These are phyloP conservation scores for Zenarchopterus dispar DNA, from an alignment of 2,797 vertebrate species.

Conservation along the genomic window DNA sequence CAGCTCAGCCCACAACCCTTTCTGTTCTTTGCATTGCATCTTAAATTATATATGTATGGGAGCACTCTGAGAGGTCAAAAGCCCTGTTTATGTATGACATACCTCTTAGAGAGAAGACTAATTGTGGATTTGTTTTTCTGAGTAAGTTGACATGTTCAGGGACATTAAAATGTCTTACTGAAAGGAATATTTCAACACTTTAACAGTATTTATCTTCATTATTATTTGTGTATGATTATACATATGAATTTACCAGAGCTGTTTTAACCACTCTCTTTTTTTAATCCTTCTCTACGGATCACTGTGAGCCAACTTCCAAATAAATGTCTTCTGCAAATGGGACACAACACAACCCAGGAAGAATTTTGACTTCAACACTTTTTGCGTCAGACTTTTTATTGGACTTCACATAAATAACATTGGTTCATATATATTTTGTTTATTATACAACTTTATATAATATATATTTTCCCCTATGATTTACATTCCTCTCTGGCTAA, in stretches of 20 bases:
- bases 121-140: neutral
- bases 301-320: neutral
- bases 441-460: slow-evolving; percentile 87
- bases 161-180: neutral
- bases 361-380: slow-evolving; percentile 53
- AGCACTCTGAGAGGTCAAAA: neutral
- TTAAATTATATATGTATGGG: slow-evolving; percentile 26
- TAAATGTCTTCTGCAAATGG: neutral
- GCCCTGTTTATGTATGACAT: neutral
- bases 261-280: too few relatives aligned
- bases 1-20: neutral
- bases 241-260: too few relatives aligned
- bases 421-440: slow-evolving; percentile 85
- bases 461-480: slow-evolving; percentile 86
- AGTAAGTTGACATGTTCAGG: neutral
- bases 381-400: slow-evolving; percentile 85
- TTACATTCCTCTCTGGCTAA: slow-evolving; percentile 82
- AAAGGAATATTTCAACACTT: neutral
- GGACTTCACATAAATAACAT: slow-evolving; percentile 90
- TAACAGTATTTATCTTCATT: too few relatives aligned
- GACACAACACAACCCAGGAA: slow-evolving; percentile 7
- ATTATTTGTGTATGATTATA: too few relatives aligned
- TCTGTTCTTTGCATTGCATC: slow-evolving; percentile 28
- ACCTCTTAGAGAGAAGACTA: neutral
- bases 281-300: too few relatives aligned